A percentile compares a stretch with the other conserved stretches of the same genome.
Evolutionary conservation across 2,888 invertebrate genomes (phyloP).

Genomic region (Amphimallon solstitiale): DNA sequence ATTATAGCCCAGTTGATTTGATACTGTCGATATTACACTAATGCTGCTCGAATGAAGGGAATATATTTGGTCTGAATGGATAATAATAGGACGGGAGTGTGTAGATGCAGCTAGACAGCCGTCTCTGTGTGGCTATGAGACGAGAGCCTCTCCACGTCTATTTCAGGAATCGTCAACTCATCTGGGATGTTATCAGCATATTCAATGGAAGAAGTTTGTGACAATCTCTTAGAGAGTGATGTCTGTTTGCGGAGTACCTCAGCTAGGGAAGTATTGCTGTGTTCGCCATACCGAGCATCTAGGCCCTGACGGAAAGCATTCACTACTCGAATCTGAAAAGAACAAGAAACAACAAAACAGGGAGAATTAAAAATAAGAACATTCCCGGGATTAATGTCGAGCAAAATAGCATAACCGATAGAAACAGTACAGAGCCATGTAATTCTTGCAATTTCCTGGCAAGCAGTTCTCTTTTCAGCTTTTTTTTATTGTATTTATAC

Average conservation of each 20-base stretch:
- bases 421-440: conserved; percentile 57
- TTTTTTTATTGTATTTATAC: not conserved
- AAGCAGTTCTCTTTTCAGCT: conserved; percentile 51
- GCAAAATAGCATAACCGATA: conserved; percentile 61
- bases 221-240: conserved; percentile 90
- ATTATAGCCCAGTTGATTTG: conserved; percentile 24
- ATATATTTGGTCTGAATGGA: conserved; percentile 48
- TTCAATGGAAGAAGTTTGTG: conserved; percentile 92
- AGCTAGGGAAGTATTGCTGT: conserved; percentile 90
- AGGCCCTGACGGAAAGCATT: conserved; percentile 99
- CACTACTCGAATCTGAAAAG: conserved; percentile 98
- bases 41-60: conserved; percentile 50
- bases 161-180: conserved; percentile 88
- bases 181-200: conserved; percentile 90
- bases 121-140: conserved; percentile 95
- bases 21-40: conserved; percentile 42
- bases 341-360: conserved; percentile 65
- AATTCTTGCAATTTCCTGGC: conserved; percentile 49
- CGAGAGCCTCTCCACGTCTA: conserved; percentile 91
- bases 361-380: conserved; percentile 63
- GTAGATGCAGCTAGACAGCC: conserved; percentile 76
- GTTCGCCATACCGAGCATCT: conserved; percentile 93
- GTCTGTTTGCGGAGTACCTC: conserved; percentile 95
- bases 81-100: conserved; percentile 47
- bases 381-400: conserved; percentile 59